A percentile compares a stretch with the other conserved stretches of the same genome.
Conservation (phyloP, 64 coral and sea anemone genomes). For the Stichodactyla helianthus region DNA sequence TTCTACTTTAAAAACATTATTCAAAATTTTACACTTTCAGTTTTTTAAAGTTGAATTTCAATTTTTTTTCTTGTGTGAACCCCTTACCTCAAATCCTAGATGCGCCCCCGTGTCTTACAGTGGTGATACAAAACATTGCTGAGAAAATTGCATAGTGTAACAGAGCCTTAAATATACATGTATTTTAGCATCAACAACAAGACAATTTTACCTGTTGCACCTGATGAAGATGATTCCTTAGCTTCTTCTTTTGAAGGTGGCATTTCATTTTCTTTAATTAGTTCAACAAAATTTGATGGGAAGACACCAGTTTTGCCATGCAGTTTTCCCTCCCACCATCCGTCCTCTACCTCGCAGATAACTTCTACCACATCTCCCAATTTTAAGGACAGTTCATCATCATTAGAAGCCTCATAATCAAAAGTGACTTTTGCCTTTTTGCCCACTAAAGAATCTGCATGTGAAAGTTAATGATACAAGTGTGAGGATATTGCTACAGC, state of each 20-base stretch:
- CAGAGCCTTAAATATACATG: too few species aligned
- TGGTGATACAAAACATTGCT: too few species aligned
- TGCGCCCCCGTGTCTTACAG: too few species aligned
- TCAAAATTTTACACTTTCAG: too few species aligned
- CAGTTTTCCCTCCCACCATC: conserved; percentile 82
- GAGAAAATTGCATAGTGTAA: too few species aligned
- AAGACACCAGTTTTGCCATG: conserved; percentile 66
- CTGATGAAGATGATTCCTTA: neutral
- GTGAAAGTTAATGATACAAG: too few species aligned
- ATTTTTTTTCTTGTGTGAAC: too few species aligned
- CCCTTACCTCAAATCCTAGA: too few species aligned
- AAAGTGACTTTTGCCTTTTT: conserved; percentile 76
- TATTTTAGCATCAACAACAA: neutral
- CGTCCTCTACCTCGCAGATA: conserved; percentile 55
- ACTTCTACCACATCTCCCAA: conserved; percentile 61
- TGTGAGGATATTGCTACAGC: too few species aligned
- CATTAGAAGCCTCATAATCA: conserved; percentile 80
- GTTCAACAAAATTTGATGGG: conserved; percentile 90
- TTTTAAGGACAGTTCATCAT: conserved; percentile 68
- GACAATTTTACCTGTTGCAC: neutral
- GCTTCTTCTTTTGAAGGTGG: conserved; percentile 9
- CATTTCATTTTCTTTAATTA: conserved; percentile 46
- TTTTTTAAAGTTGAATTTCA: too few species aligned
- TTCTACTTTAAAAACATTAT: too few species aligned
- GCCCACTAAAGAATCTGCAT: conserved; percentile 25